phyloP scores from a whole-genome alignment of 2,113 vertebrate species.

The Sander lucioperca region DNA sequence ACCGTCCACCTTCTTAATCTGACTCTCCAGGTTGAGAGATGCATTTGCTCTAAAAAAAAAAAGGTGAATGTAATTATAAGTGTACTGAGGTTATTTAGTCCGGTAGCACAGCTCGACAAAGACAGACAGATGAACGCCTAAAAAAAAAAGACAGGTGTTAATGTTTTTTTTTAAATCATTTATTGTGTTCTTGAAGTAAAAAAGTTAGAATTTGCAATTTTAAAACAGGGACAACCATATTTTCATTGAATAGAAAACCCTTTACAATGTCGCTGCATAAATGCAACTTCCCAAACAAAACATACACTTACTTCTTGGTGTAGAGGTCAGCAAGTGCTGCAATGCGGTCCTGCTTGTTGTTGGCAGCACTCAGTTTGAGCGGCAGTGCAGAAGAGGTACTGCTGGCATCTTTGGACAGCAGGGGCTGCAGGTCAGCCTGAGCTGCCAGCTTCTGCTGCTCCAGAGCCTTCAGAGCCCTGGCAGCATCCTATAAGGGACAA shows the following conservation, averaged over 20 bases:
- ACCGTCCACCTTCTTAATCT: conserved; percentile 89
- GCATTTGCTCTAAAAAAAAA: conserved; percentile 86
- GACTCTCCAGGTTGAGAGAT: conserved; percentile 90
- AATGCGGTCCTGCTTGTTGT: conserved; percentile 88
- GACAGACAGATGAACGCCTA: background rate
- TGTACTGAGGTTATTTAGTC: background rate
- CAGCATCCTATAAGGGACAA: conserved; percentile 80
- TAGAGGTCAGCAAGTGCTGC: conserved; percentile 88
- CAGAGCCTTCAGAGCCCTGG: conserved; percentile 84
- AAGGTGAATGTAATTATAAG: background rate
- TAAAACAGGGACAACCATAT: background rate
- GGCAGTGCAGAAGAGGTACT: conserved; percentile 85
- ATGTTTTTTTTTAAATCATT: background rate
- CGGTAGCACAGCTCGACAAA: background rate
- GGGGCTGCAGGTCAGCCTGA: conserved; percentile 86
- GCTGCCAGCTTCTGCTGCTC: conserved; percentile 86
- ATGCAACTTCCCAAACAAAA: background rate
- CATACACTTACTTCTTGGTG: conserved; percentile 89
- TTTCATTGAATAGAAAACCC: background rate
- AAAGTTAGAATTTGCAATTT: background rate
- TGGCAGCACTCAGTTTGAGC: conserved; percentile 83
- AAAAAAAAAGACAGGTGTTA: background rate
- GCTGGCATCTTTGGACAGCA: conserved; percentile 83
- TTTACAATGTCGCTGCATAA: background rate
- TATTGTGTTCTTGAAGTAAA: background rate